phyloP scores from a whole-genome alignment of 2,888 invertebrate species.

The Petrophora chlorosata region DNA sequence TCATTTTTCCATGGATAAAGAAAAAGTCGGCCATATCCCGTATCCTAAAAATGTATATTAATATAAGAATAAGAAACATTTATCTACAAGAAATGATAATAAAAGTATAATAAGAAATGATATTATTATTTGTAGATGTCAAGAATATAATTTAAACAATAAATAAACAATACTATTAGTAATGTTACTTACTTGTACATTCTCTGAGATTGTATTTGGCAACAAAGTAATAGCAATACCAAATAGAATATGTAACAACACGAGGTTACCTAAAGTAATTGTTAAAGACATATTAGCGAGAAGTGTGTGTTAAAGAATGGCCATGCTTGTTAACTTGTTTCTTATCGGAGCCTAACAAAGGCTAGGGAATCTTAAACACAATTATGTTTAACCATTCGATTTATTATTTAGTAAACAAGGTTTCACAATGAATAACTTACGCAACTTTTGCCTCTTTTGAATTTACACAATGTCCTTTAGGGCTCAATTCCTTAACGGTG shows the following conservation, averaged over 20 bases:
- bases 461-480: slow-evolving; percentile 64
- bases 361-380: slow-evolving; percentile 41
- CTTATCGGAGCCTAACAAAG: slow-evolving; percentile 38
- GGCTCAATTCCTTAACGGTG: slow-evolving; percentile 57
- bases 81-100: neutral
- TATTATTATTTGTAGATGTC: neutral
- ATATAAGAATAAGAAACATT: no score
- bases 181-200: slow-evolving; percentile 18
- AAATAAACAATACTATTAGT: neutral
- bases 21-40: slow-evolving; percentile 38
- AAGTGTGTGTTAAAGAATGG: slow-evolving; percentile 7
- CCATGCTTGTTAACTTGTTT: slow-evolving; percentile 17
- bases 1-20: slow-evolving; percentile 59
- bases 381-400: slow-evolving; percentile 38
- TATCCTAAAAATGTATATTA: neutral
- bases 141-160: no score
- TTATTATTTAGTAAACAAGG: slow-evolving; percentile 58
- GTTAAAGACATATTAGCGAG: slow-evolving; percentile 9
- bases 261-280: slow-evolving; percentile 10
- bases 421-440: slow-evolving; percentile 43
- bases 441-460: slow-evolving; percentile 56
- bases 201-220: neutral
- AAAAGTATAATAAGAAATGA: neutral
- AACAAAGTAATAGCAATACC: slow-evolving; percentile 9
- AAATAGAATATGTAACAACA: slow-evolving; percentile 6